Evolutionary conservation across 2,888 invertebrate genomes (phyloP).

Genomic region (Eilema griseolum): DNA sequence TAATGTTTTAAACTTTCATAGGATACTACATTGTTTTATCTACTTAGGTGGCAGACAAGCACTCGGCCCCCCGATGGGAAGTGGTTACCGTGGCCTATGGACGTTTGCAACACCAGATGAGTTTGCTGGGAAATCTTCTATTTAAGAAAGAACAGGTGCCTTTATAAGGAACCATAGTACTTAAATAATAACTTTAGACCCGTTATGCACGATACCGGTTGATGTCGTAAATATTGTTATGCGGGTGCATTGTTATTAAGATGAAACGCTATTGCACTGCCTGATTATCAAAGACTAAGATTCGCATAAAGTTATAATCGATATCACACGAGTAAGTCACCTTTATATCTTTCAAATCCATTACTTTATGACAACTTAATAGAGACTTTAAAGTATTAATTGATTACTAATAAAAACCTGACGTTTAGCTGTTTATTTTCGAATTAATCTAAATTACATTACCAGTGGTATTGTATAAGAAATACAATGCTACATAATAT

Average conservation of each 20-base stretch:
- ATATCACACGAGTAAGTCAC: background rate
- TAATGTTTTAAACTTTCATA: no score
- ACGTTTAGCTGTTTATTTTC: background rate
- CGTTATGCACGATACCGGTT: background rate
- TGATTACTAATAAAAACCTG: no score
- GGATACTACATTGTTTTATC: no score
- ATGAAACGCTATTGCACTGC: background rate
- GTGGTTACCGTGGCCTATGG: no score
- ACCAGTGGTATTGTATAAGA: background rate
- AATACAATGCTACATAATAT: conserved; percentile 7
- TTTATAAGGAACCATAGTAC: no score
- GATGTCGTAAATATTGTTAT: background rate
- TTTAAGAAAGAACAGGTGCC: no score
- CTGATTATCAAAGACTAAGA: background rate
- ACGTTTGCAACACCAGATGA: no score
- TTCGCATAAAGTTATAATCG: background rate
- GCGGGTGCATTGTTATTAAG: background rate
- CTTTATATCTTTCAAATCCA: background rate
- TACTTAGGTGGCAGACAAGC: no score
- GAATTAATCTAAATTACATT: conserved; percentile 6
- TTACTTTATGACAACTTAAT: background rate
- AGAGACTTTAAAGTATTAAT: background rate
- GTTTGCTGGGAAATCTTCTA: no score
- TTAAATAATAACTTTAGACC: background rate
- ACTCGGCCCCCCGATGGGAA: no score